Evolutionary conservation across 1,140 invertebrate genomes (phyloP), one percentile per base, ranked within the genome.

Genomic region (Sarcophaga bullata): DNA sequence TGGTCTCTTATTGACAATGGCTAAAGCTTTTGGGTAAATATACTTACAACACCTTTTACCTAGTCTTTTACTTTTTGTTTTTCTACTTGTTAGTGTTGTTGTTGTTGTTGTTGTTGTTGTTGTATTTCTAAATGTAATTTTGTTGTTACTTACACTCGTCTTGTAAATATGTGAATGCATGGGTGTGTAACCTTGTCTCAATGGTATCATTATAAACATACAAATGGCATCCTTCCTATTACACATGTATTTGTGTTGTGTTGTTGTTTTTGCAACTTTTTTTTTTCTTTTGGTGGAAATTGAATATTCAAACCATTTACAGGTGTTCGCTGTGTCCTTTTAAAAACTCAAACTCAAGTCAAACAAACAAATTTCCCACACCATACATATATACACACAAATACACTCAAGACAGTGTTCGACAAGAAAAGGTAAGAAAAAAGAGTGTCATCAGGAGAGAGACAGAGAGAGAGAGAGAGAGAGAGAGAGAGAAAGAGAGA

Each of bases 241-340:
- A 68, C 62, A 68, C 17, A 25, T 68, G 62, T 68, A 25, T 68
- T 68, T 68, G 17, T 68, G n/a, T 37, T 37, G 25, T 37, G 25
- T 37, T 37, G 62, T 7, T 17, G 3, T 19, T 68, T 68, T 68
- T 19, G 6, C n/a, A 8, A 1, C 9, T 68, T 68, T 19, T 68
- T 68, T 19, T 68, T 4, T 58, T 58, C n/a, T 68, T 68, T 68
- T 68, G 62, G 62, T 68, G 62, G 62, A 68, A 68, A 68, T 68
- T 68, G 62, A 68, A 68, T 68, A 68, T 68, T 68, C 17, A 68
- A 68, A 68, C 62, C 62, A 25, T 68, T 68, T 68, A 68, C 62
- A 68, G 62, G 62, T 68, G 62, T 19, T 25, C 4, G 17, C 15
- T 58, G 10, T 19, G 17, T 68, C 62, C 62, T 17, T n/a, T 68